Evolutionary conservation across 1,140 invertebrate species (phyloP), one percentile per base, ranked within the genome.

Genomic region (Thaumatotibia leucotreta): DNA sequence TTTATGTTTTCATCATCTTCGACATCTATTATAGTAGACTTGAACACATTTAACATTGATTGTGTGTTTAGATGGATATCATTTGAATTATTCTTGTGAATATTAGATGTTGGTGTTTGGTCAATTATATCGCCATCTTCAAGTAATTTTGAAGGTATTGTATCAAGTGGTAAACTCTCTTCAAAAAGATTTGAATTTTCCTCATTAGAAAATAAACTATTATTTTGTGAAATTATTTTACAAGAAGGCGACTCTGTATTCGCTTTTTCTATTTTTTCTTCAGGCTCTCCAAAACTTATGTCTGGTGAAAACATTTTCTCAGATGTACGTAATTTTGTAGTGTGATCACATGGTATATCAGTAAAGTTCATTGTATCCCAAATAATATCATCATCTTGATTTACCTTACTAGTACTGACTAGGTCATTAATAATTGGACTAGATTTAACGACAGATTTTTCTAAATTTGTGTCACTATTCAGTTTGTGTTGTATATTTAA

Each of bases 181-280:
- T 93, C 92, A 73, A 94, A 92, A 29, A 94, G 82, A 76, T 81
- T 88, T 11, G 83, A 79, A 79, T 79, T 86, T 65, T 88, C 89
- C 39, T 76, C 82, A 22, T 89, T 86, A 29, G 85, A 85, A 17
- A 86, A 88, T 20, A 91, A 67, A 72, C 85, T 89, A 31, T 86
- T 63, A 68, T 89, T 86, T 79, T 85, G 88, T 5, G 65, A 32
- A 45, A 54, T 65, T 64, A 23, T 61, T 65, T 75, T 80, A 63
- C 66, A 65, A 61, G 49, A 68, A 14, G 32, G 39, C 9, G 62
- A 67, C 27, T 65, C 69, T 49, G 74, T 65, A 20, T 65, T 64
- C n/a, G 54, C 6, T 58, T 69, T 63, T 61, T 39, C 65, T 39
- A 32, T 14, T 72, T 68, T 73, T 23, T 78, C 49, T 64, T 80